Percentiles rank a stretch among this genome's conserved stretches.
Conservation (phyloP, 2,888 invertebrate species). For the Eupithecia abbreviata region DNA sequence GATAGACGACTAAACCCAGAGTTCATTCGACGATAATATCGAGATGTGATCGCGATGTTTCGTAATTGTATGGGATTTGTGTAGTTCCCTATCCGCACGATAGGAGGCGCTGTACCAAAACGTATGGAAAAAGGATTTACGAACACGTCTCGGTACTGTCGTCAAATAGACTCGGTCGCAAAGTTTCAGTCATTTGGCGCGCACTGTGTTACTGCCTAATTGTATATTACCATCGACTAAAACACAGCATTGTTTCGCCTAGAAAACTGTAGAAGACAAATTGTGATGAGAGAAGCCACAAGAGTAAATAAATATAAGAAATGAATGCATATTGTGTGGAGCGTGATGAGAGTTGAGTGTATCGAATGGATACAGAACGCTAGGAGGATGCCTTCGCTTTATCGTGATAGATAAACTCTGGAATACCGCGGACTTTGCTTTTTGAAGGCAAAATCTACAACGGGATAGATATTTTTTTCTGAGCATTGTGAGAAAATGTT, state of each 20-base stretch:
- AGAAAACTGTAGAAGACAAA: not conserved
- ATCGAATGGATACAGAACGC: constrained; percentile 70
- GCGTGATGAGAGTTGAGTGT: constrained; percentile 52
- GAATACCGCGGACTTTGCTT: not conserved
- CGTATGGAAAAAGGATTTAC: too few species aligned
- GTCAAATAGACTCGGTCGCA: not conserved
- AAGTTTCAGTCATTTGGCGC: not conserved
- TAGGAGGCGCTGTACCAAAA: too few species aligned
- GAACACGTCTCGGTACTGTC: too few species aligned
- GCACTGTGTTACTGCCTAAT: constrained; percentile 7
- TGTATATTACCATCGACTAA: not conserved
- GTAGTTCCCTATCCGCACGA: too few species aligned
- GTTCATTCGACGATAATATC: too few species aligned
- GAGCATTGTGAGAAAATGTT: not conserved
- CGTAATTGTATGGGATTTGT: too few species aligned
- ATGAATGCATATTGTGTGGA: constrained; percentile 56
- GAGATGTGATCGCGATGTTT: too few species aligned
- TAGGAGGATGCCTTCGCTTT: not conserved
- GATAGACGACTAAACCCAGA: not conserved
- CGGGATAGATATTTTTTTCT: not conserved
- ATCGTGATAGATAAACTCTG: constrained; percentile 1
- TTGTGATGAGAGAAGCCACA: constrained; percentile 12
- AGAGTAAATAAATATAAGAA: constrained; percentile 45
- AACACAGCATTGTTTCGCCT: not conserved
- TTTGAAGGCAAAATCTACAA: not conserved